A percentile compares a stretch with the other conserved stretches of the same genome.
phyloP scores from a whole-genome alignment of 2,888 invertebrate genomes.

The Nemurella pictetii region DNA sequence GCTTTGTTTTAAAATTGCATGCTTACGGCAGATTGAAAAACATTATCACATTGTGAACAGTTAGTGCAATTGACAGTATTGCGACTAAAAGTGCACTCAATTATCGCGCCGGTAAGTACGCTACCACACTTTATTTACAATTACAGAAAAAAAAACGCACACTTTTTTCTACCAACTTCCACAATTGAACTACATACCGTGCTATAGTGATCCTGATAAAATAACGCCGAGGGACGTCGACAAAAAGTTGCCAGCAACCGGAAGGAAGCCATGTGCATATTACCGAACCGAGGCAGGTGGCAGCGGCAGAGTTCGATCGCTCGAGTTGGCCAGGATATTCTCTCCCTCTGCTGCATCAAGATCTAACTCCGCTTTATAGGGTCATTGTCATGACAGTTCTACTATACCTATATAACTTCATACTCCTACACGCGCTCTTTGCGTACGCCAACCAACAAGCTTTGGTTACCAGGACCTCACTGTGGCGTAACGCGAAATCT shows the following conservation, averaged over 20 bases:
- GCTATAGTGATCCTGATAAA: background rate
- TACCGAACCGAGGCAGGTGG: slow-evolving; percentile 7
- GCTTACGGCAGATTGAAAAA: too few relatives aligned
- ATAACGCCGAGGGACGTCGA: background rate
- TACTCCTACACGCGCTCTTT: too few relatives aligned
- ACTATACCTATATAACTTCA: too few relatives aligned
- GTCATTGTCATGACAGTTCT: slow-evolving; percentile 4
- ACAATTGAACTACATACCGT: background rate
- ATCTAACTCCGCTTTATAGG: background rate
- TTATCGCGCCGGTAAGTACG: background rate
- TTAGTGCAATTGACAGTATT: too few relatives aligned
- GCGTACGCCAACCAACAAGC: too few relatives aligned
- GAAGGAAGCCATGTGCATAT: slow-evolving; percentile 12
- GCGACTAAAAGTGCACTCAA: background rate
- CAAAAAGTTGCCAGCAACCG: background rate
- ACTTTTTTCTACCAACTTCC: background rate
- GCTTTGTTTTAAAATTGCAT: too few relatives aligned
- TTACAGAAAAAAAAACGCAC: background rate
- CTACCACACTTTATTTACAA: background rate
- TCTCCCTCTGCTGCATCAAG: background rate
- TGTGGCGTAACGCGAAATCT: too few relatives aligned
- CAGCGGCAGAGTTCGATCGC: background rate
- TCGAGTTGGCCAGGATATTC: background rate
- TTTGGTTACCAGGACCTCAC: too few relatives aligned
- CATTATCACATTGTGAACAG: too few relatives aligned